Evolutionary conservation across 2,888 invertebrate genomes (phyloP).

Genomic region (Carterocephalus palaemon): DNA sequence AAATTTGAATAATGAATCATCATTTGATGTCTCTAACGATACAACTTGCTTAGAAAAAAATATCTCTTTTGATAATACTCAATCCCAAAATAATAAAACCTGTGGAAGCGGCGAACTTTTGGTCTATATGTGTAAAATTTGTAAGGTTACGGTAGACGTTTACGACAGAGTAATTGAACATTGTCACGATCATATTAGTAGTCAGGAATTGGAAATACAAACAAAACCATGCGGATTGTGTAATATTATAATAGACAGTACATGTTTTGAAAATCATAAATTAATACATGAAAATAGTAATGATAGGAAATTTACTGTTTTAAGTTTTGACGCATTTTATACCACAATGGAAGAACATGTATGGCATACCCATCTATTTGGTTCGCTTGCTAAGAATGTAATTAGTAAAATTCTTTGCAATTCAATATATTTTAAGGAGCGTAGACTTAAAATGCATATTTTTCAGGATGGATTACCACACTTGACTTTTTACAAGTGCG

Average conservation of each 20-base stretch:
- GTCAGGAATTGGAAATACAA: slow-evolving; percentile 26
- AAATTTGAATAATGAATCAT: no score
- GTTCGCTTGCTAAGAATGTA: slow-evolving; percentile 36
- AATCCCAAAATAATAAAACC: neutral
- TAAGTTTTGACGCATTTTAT: slow-evolving; percentile 51
- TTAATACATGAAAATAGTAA: slow-evolving; percentile 34
- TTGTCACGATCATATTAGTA: slow-evolving; percentile 52
- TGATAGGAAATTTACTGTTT: slow-evolving; percentile 31
- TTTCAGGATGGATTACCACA: slow-evolving; percentile 45
- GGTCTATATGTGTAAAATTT: slow-evolving; percentile 49
- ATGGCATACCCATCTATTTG: slow-evolving; percentile 56
- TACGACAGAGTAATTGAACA: slow-evolving; percentile 59
- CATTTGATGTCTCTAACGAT: no score
- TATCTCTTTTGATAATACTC: no score
- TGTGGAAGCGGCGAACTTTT: neutral
- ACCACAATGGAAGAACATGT: slow-evolving; percentile 44
- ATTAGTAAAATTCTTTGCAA: slow-evolving; percentile 39
- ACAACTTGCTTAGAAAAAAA: no score
- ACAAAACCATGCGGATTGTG: slow-evolving; percentile 40
- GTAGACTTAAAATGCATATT: slow-evolving; percentile 52
- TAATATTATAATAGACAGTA: slow-evolving; percentile 39
- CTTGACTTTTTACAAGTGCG: slow-evolving; percentile 53
- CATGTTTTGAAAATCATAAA: slow-evolving; percentile 37
- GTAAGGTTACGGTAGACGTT: slow-evolving; percentile 42
- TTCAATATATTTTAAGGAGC: slow-evolving; percentile 55